A percentile compares a stretch with the other conserved stretches of the same genome.
Conservation (phyloP, 2,113 vertebrate species). For the Xyliphius kryptos region DNA sequence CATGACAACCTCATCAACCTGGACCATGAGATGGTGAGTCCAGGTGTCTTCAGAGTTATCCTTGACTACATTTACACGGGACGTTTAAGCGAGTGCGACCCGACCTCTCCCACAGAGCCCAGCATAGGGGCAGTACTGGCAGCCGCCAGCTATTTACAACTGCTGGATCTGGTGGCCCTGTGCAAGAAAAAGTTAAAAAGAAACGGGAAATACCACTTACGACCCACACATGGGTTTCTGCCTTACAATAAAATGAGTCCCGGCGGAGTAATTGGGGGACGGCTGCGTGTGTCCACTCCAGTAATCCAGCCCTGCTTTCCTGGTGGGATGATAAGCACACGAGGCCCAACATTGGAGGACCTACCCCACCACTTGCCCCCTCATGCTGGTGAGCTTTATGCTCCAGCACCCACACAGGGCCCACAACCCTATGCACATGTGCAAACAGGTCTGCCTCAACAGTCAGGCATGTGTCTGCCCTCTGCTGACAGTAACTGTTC, state of each 20-base stretch:
- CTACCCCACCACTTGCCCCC: conserved; percentile 71
- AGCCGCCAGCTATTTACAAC: conserved; percentile 95
- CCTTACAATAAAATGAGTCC: conserved; percentile 73
- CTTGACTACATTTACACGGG: conserved; percentile 98
- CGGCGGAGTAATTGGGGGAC: conserved; percentile 58
- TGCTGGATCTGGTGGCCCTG: conserved; percentile 89
- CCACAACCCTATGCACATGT: conserved; percentile 68
- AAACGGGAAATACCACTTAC: conserved; percentile 84
- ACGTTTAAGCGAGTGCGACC: conserved; percentile 79
- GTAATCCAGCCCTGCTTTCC: conserved; percentile 90
- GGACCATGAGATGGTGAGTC: conserved; percentile 99
- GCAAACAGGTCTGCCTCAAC: conserved; percentile 64
- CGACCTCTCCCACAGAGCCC: conserved; percentile 72
- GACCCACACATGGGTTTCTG: conserved; percentile 71
- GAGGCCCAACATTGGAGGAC: conserved; percentile 65
- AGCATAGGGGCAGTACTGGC: conserved; percentile 84
- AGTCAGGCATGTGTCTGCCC: conserved; percentile 55
- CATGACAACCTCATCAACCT: conserved; percentile 98
- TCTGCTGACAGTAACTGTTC: conserved; percentile 80
- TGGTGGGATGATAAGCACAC: conserved; percentile 54
- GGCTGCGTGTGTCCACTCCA: conserved; percentile 77
- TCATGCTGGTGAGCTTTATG: conserved; percentile 84
- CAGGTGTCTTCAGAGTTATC: conserved; percentile 93
- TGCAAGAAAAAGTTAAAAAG: conserved; percentile 95
- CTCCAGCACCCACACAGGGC: conserved; percentile 70